Base-by-base conservation (phyloP, 2,113 vertebrate genomes). In the Podarcis raffonei region DNA sequence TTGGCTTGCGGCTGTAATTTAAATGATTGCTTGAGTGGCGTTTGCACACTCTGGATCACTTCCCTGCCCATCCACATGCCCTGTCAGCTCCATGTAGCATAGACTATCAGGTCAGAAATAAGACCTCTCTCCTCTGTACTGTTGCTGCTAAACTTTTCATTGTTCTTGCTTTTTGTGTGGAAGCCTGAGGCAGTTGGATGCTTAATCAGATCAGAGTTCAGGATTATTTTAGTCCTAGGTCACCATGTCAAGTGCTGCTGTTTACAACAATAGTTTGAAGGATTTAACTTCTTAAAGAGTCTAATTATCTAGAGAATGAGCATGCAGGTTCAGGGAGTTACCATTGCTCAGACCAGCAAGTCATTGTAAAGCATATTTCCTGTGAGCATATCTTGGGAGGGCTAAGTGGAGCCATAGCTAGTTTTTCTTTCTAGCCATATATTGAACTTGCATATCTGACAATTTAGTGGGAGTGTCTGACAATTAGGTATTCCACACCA, bases 241-340 rank as follows among this genome's bases (percentile, higher is more conserved):
- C 95, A 93, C 75, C 39, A 7, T 95, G 95, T 96, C 94, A 96
- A 95, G 91, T 90, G 91, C 92, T 94, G 84, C 89, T 93, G 83
- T 75, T 95, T 0, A 35, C 93, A 94, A 89, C 93, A 94, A 90
- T 91, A 87, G 89, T 89, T 91, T 93, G 88, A 94, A 91, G 91
- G 93, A 91, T 94, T 96, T 90, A 93, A 89, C 90, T 95, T 94
- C 88, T 90, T 90, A 76, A 48, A 92, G 85, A 78, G 92, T 87
- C 72, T 62, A 2, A 88, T 89, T 92, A 86, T 85, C 87, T 18
- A 30, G 92, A 88, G 89, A 95, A 83, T 1, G 35, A 90, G 84
- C 2, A 1, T 7, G 77, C 1, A 87, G 85, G 69, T 32, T 1
- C 23, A 74, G 74, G 71, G 30, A 84, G 79, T 87, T 90, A 39